Conservation (phyloP, 2,888 invertebrate species). For the Nomada fabriciana region DNA sequence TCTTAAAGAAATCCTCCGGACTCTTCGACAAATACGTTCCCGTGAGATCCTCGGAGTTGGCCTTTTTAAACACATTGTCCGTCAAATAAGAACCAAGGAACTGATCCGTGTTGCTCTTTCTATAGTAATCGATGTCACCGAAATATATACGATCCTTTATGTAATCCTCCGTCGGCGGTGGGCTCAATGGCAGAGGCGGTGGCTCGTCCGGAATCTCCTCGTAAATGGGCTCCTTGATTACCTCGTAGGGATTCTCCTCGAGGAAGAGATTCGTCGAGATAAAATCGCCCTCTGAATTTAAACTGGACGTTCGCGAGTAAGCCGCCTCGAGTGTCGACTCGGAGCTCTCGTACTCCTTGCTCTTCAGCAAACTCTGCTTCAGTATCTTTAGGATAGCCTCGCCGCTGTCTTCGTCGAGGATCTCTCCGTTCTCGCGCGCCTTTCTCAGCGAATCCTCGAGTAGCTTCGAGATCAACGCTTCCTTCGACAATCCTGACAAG, state of each 20-base stretch:
- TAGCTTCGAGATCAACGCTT: conserved; percentile 80
- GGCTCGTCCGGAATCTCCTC: conserved; percentile 84
- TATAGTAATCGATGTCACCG: conserved; percentile 77
- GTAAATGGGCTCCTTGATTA: conserved; percentile 84
- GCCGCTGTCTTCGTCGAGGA: conserved; percentile 81
- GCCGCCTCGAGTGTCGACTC: conserved; percentile 76
- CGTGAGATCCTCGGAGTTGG: conserved; percentile 85
- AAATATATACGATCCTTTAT: conserved; percentile 86
- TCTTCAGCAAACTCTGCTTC: conserved; percentile 81
- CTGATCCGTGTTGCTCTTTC: conserved; percentile 71
- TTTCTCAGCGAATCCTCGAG: conserved; percentile 81
- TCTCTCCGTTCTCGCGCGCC: conserved; percentile 80
- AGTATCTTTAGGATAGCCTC: conserved; percentile 82
- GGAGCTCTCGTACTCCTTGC: conserved; percentile 77
- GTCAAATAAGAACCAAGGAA: conserved; percentile 76
- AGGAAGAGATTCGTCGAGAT: conserved; percentile 78
- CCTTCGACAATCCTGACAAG: conserved; percentile 71
- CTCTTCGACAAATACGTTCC: conserved; percentile 74
- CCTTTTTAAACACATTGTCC: conserved; percentile 76
- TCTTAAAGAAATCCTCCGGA: conserved; percentile 78
- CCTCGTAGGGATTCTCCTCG: conserved; percentile 84
- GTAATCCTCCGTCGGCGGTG: conserved; percentile 89
- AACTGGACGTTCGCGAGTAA: conserved; percentile 76
- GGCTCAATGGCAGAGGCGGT: conserved; percentile 91
- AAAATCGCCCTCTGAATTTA: conserved; percentile 80